These are phyloP conservation scores for Cheilosia scutellata DNA, from an alignment of 2,888 invertebrate species.

Conservation along the genomic window DNA sequence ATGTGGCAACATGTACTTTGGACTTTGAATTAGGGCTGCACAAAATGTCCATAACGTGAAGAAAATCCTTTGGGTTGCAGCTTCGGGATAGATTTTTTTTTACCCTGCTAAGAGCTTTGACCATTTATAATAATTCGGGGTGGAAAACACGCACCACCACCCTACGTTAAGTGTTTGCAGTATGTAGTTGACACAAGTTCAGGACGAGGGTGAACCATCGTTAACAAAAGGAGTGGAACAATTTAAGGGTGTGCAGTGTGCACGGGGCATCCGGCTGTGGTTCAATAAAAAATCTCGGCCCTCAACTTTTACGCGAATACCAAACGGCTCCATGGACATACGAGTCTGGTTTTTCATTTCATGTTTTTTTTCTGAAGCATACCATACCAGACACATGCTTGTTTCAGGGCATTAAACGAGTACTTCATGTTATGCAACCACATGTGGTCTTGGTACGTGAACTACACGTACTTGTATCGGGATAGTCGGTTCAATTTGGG, in stretches of 20 bases:
- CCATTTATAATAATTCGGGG: slow-evolving; percentile 24
- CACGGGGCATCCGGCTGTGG: background rate
- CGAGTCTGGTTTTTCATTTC: slow-evolving; percentile 3
- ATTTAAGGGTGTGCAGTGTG: background rate
- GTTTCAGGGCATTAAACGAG: background rate
- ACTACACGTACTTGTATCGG: slow-evolving; percentile 11
- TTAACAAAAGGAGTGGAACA: slow-evolving; percentile 6
- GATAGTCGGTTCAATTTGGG: slow-evolving; percentile 22
- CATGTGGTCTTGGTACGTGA: slow-evolving; percentile 25
- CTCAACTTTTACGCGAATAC: slow-evolving; percentile 1
- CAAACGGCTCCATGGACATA: background rate
- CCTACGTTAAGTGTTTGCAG: slow-evolving; percentile 3
- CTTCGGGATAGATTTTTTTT: background rate
- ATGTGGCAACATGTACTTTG: slow-evolving; percentile 10
- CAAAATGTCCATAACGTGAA: background rate
- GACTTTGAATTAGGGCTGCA: slow-evolving; percentile 1
- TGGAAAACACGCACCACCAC: background rate
- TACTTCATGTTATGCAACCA: slow-evolving; percentile 17
- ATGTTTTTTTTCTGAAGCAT: background rate
- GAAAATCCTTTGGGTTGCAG: slow-evolving; percentile 19
- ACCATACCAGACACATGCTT: background rate
- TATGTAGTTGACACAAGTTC: slow-evolving; percentile 26
- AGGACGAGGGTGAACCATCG: slow-evolving; percentile 1
- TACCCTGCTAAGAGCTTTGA: slow-evolving; percentile 10
- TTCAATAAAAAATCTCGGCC: slow-evolving; percentile 10